Evolutionary conservation across 2,113 vertebrate genomes (phyloP), one percentile per base, ranked within the genome.

Genomic region (Chlamydotis undulata): DNA sequence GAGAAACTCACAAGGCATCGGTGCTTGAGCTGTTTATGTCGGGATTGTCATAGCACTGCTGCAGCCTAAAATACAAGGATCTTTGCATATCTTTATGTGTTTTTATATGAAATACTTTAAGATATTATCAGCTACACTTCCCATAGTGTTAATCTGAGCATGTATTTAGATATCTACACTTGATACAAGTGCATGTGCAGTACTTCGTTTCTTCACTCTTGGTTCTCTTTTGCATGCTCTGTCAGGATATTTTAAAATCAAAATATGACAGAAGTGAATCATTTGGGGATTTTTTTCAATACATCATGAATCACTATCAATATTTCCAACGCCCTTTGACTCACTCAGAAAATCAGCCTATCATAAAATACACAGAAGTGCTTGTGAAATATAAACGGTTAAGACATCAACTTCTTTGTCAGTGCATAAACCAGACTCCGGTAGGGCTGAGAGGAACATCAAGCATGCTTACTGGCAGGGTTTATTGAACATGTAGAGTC

Each of bases 281-380:
- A 96, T 67, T 69, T 50, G 83, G 96, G 92, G 61, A 65, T 21
- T 96, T 94, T 94, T 89, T 52, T 83, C 89, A 93, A 81, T 67
- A 84, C 61, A 85, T 59, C 33, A 81, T 39, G 45, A 63, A 82
- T 83, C 87, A 59, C 74, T 91, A 87, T 52, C 65, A 83, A 5
- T 71, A 90, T 93, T 96, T 96, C 84, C 94, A 96, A 41, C 9
- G 64, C 50, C n/a, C 59, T 94, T 83, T 94, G 85, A 79, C 69
- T 93, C 93, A 92, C 56, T 61, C 84, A 83, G 75, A 63, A 96
- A 87, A 79, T 16, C 5, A 84, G 19, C 11, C 11, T 64, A 12
- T 24, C 3, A 3, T 24, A 68, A 87, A 87, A 85, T 10, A 71
- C 0, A 0, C 50, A 60, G 37, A 91, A 65, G 2, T 59, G 59